phyloP scores from a whole-genome alignment of 2,797 vertebrate species.

The Okamejei kenojei region DNA sequence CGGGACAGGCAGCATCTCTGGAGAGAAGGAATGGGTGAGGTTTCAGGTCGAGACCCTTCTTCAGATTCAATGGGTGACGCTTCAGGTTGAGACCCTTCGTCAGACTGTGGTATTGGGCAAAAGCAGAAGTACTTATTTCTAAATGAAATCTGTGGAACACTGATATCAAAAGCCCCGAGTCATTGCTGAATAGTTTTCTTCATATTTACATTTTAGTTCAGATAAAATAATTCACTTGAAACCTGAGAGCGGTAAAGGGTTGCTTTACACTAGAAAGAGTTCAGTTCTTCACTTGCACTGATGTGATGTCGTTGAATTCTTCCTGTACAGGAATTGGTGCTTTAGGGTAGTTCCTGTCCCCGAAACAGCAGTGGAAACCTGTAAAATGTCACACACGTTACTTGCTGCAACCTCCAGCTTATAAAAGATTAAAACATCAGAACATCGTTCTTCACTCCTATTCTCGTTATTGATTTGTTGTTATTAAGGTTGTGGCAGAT shows the following conservation, averaged over 20 bases:
- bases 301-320: not conserved
- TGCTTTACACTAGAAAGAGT: not conserved
- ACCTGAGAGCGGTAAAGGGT: not conserved
- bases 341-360: not conserved
- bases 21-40: too few species aligned
- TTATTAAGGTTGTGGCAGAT: not conserved
- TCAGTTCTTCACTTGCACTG: not conserved
- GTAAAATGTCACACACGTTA: not conserved
- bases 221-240: not conserved
- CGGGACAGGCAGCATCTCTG: too few species aligned
- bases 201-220: not conserved
- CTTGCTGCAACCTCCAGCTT: not conserved
- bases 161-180: not conserved
- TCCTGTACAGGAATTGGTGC: not conserved
- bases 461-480: not conserved
- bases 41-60: too few species aligned
- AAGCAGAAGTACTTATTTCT: not conserved
- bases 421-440: not conserved
- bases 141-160: not conserved
- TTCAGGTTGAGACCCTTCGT: too few species aligned
- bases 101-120: not conserved
- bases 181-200: not conserved
- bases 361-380: not conserved
- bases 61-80: too few species aligned
- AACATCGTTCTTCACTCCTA: not conserved